Evolutionary conservation across 2,888 invertebrate species (phyloP), one percentile per base, ranked within the genome.

Genomic region (Torymus tubicola): DNA sequence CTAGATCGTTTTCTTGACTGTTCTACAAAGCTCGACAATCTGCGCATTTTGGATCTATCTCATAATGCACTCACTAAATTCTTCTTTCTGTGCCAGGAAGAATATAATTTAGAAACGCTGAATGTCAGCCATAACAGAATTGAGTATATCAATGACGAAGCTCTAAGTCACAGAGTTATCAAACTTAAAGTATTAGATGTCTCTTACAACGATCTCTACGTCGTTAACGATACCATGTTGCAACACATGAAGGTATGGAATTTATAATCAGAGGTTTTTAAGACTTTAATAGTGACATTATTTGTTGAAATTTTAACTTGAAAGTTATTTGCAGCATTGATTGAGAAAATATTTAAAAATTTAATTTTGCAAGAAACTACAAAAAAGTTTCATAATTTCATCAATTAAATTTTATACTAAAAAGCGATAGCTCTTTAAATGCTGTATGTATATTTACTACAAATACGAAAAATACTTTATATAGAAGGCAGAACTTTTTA

Each of bases 81-180:
- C 53, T 90, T 89, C 80, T 90, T 91, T 42, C 83, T 96, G 86
- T 98, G 98, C 89, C 94, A 94, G 87, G 96, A 97, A 87, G 92
- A 97, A 82, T 97, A 97, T 87, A 96, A 96, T 16, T 92, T 98
- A 80, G 96, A 97, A 91, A 95, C 96, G 85, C 92, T 98, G 68
- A 96, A 97, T 89, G 92, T 98, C 84, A 96, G 96, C 85, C 94
- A 96, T 90, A 98, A 98, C 89, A 93, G 94, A 87, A 92, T 98
- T 76, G 96, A 96, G 89, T 95, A 93, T 80, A 95, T 98, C 82
- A 95, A 89, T 61, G 88, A 90, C 58, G 86, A 86, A 69, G 88
- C 90, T n/a, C 64, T 91, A 1, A 90, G 87, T 80, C 82, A 87
- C n/a, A 85, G 88, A 78, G 85, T 89, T 42, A 83, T 87, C 2